A percentile compares a stretch with the other conserved stretches of the same genome.
Evolutionary conservation across 2,113 vertebrate genomes (phyloP).

Genomic region (Chauna torquata): DNA sequence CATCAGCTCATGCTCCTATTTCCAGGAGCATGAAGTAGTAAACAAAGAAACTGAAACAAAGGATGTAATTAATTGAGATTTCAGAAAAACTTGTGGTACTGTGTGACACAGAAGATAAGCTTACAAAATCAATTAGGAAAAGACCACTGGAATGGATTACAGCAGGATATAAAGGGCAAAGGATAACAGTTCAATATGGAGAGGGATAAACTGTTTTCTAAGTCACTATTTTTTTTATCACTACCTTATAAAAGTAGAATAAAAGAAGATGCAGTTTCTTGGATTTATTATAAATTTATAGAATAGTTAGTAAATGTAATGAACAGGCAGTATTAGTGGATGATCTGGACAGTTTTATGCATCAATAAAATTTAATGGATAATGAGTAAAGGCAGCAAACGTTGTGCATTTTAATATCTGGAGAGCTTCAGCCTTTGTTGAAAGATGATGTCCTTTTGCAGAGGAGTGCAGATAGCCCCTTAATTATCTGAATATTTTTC

Average conservation of each 20-base stretch:
- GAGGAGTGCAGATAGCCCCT: background rate
- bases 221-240: slow-evolving; percentile 5
- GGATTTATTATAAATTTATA: background rate
- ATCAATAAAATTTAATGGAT: background rate
- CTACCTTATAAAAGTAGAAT: background rate
- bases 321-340: background rate
- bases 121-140: slow-evolving; percentile 26
- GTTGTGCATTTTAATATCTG: background rate
- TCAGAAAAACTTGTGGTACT: slow-evolving; percentile 25
- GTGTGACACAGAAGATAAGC: background rate
- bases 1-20: slow-evolving; percentile 2
- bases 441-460: background rate
- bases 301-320: background rate
- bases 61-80: background rate
- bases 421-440: background rate
- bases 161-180: background rate
- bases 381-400: background rate
- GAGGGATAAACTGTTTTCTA: background rate
- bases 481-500: background rate
- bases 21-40: slow-evolving; percentile 1
- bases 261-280: background rate
- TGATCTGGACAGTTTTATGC: slow-evolving; percentile 4
- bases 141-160: background rate
- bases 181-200: background rate
- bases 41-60: slow-evolving; percentile 17